A percentile compares a stretch with the other conserved stretches of the same genome.
Conservation (phyloP, 1,140 invertebrate genomes). For the Bombus ignitus region DNA sequence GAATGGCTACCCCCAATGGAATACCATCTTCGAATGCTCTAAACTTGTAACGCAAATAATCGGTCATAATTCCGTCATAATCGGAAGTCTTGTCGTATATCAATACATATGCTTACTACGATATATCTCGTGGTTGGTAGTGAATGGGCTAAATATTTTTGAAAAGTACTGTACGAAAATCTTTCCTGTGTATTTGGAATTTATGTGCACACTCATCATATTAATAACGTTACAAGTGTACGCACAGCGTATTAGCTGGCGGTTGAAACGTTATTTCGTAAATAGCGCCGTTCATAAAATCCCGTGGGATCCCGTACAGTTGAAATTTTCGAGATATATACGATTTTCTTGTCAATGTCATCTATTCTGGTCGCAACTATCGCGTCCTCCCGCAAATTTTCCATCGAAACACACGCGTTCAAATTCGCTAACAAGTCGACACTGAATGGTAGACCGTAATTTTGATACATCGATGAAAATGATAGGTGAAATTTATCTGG, state of each 20-base stretch:
- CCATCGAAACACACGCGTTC: neutral
- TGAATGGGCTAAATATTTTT: too few species aligned
- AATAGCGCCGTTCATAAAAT: neutral
- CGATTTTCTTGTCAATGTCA: neutral
- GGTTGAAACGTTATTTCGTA: neutral
- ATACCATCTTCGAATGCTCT: too few species aligned
- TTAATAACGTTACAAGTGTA: neutral
- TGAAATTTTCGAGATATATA: constrained; percentile 10
- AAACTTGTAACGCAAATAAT: too few species aligned
- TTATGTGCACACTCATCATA: neutral
- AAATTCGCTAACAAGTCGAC: neutral
- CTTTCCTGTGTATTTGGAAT: too few species aligned
- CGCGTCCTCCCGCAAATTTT: neutral
- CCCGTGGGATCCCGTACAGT: neutral
- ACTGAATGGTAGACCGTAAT: neutral
- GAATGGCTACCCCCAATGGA: too few species aligned
- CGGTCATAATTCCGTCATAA: too few species aligned
- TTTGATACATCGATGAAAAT: constrained; percentile 1
- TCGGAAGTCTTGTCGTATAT: too few species aligned
- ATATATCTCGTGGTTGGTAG: too few species aligned
- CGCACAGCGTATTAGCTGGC: neutral
- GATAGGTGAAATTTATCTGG: constrained; percentile 1
- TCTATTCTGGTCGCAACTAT: too few species aligned
- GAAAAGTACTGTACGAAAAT: too few species aligned
- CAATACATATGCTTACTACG: too few species aligned